Base-by-base conservation (phyloP, 1,140 invertebrate genomes). In the Cydia fagiglandana region DNA sequence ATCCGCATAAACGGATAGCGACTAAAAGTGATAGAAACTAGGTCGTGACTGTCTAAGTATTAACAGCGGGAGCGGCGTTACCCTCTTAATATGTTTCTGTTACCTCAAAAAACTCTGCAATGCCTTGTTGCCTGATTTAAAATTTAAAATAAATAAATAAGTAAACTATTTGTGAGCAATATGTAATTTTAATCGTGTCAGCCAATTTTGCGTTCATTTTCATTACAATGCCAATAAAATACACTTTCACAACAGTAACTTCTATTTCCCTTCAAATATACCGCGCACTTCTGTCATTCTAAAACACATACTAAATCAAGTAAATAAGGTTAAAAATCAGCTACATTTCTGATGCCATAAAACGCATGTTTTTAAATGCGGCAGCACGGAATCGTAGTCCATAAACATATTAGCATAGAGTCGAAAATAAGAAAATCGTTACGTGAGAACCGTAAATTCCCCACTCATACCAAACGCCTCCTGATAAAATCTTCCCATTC, bases 391-490 rank as follows among this genome's bases (percentile, higher is more conserved):
- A 38, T 2, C n/a, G 28, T 68, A 68, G 24, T 9, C 17, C 30
- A 13, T 68, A 68, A 24, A n/a, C 9, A 15, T 20, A 34, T 30
- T 30, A 34, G 12, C 64, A n/a, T 38, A 66, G 15, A 34, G 64
- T 66, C 4, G 64, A 38, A 15, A 66, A 15, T 38, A 38, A 30
- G 5, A n/a, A n/a, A 66, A 34, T 15, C 64, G 28, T 30, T 30
- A n/a, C 17, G 30, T 34, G 64, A 64, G 17, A 13, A 30, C 64
- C 15, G 28, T 28, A 68, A 68, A 68, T 68, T 68, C 15, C 28
- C 64, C 28, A 68, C 64, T 68, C 64, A 68, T 68, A 68, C 38
- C 64, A 30, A 68, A 68, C 64, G 64, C 64, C 30, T 64, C 13
- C 28, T 68, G 64, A 68, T 68, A 68, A 38, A 34, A 68, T 68